phyloP scores from a whole-genome alignment of 2,888 invertebrate genomes.

The Cremastinae sp. region DNA sequence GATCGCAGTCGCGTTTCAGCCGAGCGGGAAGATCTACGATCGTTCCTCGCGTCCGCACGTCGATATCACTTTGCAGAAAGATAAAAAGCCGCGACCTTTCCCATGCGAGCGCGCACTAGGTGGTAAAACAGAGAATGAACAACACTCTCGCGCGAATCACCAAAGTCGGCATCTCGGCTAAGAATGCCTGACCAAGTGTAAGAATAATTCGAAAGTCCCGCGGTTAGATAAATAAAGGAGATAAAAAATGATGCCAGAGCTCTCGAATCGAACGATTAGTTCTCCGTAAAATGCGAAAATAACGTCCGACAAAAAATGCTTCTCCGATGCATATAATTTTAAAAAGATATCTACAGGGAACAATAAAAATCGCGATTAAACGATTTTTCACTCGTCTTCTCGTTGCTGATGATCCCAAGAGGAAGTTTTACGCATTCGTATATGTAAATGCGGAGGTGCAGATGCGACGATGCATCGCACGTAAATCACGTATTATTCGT shows the following conservation, averaged over 20 bases:
- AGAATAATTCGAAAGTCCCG: slow-evolving; percentile 53
- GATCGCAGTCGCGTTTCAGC: slow-evolving; percentile 13
- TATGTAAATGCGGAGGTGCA: background rate
- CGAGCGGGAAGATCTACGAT: slow-evolving; percentile 42
- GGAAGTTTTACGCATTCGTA: background rate
- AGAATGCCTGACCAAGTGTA: slow-evolving; percentile 60
- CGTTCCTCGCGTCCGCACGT: slow-evolving; percentile 16
- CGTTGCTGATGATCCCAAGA: slow-evolving; percentile 32
- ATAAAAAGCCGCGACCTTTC: slow-evolving; percentile 46
- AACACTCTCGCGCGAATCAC: slow-evolving; percentile 28
- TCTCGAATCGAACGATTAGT: too few relatives aligned
- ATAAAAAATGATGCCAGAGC: background rate
- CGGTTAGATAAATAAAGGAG: background rate
- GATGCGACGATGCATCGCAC: slow-evolving; percentile 46
- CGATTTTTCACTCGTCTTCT: slow-evolving; percentile 25
- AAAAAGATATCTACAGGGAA: too few relatives aligned
- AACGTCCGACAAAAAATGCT: too few relatives aligned
- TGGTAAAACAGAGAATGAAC: slow-evolving; percentile 1
- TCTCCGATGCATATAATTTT: too few relatives aligned
- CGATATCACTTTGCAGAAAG: slow-evolving; percentile 35
- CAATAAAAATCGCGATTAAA: too few relatives aligned
- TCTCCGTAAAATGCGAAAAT: too few relatives aligned
- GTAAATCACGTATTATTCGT: slow-evolving; percentile 55
- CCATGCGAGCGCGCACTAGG: slow-evolving; percentile 22
- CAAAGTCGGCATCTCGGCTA: slow-evolving; percentile 53